These are phyloP conservation scores for Chrysomela aeneicollis DNA, from an alignment of 2,888 invertebrate species.

Conservation along the genomic window DNA sequence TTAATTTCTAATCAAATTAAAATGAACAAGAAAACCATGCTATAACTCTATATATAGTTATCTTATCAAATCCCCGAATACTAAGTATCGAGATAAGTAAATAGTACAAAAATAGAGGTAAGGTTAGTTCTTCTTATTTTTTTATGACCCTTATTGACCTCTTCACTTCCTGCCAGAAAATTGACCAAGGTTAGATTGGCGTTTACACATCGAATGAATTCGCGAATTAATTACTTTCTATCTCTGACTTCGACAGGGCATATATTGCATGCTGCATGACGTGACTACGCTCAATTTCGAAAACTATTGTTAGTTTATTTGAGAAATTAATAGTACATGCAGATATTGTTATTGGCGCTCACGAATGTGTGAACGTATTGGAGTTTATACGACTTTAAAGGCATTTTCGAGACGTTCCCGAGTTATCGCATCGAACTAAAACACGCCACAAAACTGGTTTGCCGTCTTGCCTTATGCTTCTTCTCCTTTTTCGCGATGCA, in stretches of 20 bases:
- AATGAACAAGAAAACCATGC: no score
- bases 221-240: no score
- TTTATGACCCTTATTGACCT: no score
- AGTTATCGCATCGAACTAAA: constrained; percentile 11
- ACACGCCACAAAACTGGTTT: constrained; percentile 17
- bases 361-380: constrained; percentile 33
- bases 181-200: no score
- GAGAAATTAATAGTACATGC: constrained; percentile 36
- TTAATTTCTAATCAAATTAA: no score
- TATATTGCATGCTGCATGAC: constrained; percentile 13
- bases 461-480: background rate
- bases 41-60: no score
- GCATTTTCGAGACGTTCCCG: constrained; percentile 18
- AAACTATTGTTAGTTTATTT: constrained; percentile 35
- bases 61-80: no score
- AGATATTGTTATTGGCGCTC: constrained; percentile 34
- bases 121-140: no score
- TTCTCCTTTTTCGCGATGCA: background rate
- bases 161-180: no score
- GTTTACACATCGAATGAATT: no score
- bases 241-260: background rate
- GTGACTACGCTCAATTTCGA: constrained; percentile 35
- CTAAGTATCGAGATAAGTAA: no score
- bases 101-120: no score
- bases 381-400: constrained; percentile 29